Base-by-base conservation (phyloP, 2,888 invertebrate species). In the Polydrusus tereticollis region DNA sequence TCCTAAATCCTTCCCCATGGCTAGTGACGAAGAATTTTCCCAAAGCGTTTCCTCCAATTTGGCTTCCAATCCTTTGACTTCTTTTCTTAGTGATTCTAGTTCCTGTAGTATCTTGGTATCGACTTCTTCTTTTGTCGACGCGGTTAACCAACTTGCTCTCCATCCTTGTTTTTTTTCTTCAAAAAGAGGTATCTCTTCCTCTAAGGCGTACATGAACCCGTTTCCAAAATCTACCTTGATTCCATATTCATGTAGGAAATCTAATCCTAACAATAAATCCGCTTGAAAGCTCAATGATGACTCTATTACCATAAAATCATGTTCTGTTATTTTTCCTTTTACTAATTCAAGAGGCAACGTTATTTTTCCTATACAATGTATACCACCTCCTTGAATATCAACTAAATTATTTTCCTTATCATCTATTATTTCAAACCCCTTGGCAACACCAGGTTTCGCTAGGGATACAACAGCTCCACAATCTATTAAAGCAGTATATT, bases 301-400 rank as follows among this genome's bases (percentile, higher is more conserved):
- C 6, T 38, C 38, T 12, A 38, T 12, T 38, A 38, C 7, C 38
- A 38, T 38, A 38, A 38, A 38, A 7, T 8, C 38, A 38, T 38
- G 38, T 38, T 38, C 8, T 8, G 10, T 38, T 38, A 12, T 38
- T 7, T 38, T 7, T 5, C 38, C 38, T 12, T 5, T 5, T 38
- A 12, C n/a, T 12, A 38, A 38, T 12, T 38, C 12, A 12, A 38
- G 2, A 16, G 47, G 47, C 7, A 47, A 12, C 12, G 14, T 47
- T 10, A 47, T 16, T 14, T 47, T 16, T 21, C 47, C 47, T 47
- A 10, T 4, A 14, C 47, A 12, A 4, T 5, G 47, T 47, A 47
- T 47, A 21, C 47, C 16, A 47, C 47, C 20, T 47, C 47, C 47
- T 21, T 47, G 47, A 21, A 47, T 47, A 14, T 47, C 47, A 8